Evolutionary conservation across 30 jellyfish, hydroid and myxozoan genomes (phyloP), one percentile per base, ranked within the genome.

Genomic region (Sanderia malayensis): DNA sequence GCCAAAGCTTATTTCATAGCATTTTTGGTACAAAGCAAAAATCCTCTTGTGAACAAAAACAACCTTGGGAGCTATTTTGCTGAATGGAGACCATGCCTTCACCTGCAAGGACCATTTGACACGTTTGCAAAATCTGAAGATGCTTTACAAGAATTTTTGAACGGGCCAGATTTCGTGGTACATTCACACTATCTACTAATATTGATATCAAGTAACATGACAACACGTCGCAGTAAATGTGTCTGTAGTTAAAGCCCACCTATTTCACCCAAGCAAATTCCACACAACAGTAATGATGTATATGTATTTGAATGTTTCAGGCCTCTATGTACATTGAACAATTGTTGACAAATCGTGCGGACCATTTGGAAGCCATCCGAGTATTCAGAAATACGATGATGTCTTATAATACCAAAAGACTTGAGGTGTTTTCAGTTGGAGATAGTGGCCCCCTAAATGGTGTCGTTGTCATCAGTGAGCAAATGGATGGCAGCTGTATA

Each of bases 371-470:
- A 49, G 53, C 67, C 37, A 65, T 78, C 19, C 28, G 26, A 9
- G 44, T 30, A 4, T 78, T 78, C 78, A 70, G 41, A 64, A 70
- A 66, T 30, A 44, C 82, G 0, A 78, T 78, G 75, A 78, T 78
- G 3, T 64, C 89, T 1, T 63, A 57, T 0, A 82, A 78, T 20
- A 65, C 89, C 0, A 61, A 29, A 61, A 65, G 58, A 58, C 44
- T 78, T 22, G 67, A 52, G 44, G 28, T 66, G 23, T 78, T 63
- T 28, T 78, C 31, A 25, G 31, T 76, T 2, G 89, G 89, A n/a
- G 89, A 78, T 37, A 75, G 80, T 29, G 89, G 65, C 70, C 47
- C 65, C 44, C 64, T 78, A 73, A 66, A 55, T 31, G 69, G 76
- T 22, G 77, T 78, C 6, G 37, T 78, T 0, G 76, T 55, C 22